Percentiles rank a stretch among this genome's conserved stretches.
These are phyloP conservation scores for Cybosia mesomella DNA, from an alignment of 2,888 invertebrate species.

Conservation along the genomic window DNA sequence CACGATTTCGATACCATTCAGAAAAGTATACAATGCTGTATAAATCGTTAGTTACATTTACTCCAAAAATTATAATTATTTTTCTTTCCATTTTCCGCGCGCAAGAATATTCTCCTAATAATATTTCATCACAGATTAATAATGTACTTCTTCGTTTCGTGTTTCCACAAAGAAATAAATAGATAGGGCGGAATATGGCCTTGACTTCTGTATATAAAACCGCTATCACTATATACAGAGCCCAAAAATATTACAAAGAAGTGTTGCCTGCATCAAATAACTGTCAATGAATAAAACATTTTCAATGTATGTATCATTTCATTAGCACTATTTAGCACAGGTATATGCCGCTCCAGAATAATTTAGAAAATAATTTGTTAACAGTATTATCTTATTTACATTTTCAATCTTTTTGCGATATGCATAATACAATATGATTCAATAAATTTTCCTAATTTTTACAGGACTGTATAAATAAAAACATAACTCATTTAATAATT, in stretches of 20 bases:
- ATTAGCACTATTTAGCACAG: slow-evolving; percentile 52
- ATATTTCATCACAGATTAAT: slow-evolving; percentile 84
- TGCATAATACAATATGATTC: slow-evolving; percentile 68
- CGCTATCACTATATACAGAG: slow-evolving; percentile 57
- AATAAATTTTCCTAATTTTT: slow-evolving; percentile 76
- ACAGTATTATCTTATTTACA: slow-evolving; percentile 74
- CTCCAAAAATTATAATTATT: slow-evolving; percentile 58
- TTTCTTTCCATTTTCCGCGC: slow-evolving; percentile 68
- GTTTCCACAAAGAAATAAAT: slow-evolving; percentile 63
- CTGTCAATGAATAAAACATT: slow-evolving; percentile 46
- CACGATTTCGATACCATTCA: slow-evolving; percentile 71
- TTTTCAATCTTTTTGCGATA: slow-evolving; percentile 72
- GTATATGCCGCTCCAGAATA: slow-evolving; percentile 62
- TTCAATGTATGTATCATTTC: slow-evolving; percentile 17
- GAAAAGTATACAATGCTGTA: slow-evolving; percentile 65
- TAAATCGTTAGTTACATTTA: slow-evolving; percentile 69
- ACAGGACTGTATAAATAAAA: slow-evolving; percentile 77
- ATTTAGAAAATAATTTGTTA: slow-evolving; percentile 74
- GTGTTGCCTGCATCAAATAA: slow-evolving; percentile 53
- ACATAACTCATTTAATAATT: slow-evolving; percentile 73
- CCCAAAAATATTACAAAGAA: slow-evolving; percentile 63
- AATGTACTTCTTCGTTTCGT: slow-evolving; percentile 81
- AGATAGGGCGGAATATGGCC: slow-evolving; percentile 70
- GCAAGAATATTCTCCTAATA: slow-evolving; percentile 72
- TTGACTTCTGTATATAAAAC: slow-evolving; percentile 62